Percentiles rank a stretch among this genome's conserved stretches.
These are phyloP conservation scores for Sorex maritimensis DNA, from an alignment of 2,797 vertebrate species.

Conservation along the genomic window DNA sequence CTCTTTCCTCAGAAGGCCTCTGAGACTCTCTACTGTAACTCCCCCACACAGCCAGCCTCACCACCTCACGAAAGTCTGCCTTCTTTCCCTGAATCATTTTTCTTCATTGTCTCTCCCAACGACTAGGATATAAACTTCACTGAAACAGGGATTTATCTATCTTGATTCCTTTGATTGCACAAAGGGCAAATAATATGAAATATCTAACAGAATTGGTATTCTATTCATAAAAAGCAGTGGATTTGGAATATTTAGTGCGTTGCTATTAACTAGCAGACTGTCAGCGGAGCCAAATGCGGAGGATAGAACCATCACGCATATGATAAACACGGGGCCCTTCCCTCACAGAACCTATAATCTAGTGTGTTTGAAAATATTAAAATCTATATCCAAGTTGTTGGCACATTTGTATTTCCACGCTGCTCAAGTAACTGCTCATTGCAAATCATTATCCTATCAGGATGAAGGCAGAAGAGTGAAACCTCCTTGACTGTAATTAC, in stretches of 20 bases:
- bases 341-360: background rate
- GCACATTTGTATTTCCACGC: constrained; percentile 43
- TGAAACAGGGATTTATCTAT: background rate
- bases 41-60: too few species aligned
- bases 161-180: constrained; percentile 10
- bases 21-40: background rate
- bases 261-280: background rate
- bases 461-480: constrained; percentile 51
- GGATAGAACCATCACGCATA: background rate
- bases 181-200: background rate
- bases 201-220: constrained; percentile 26
- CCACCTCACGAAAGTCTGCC: background rate
- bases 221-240: background rate
- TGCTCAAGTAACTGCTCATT: constrained; percentile 5
- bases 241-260: background rate
- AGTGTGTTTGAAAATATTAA: constrained; percentile 54
- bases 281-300: background rate
- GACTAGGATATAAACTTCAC: constrained; percentile 5
- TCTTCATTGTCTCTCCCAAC: background rate
- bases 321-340: background rate
- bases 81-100: background rate
- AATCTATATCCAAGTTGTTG: constrained; percentile 14
- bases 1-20: background rate
- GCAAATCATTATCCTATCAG: constrained; percentile 61
- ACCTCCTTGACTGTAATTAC: constrained; percentile 46